Percentiles rank a stretch among this genome's conserved stretches.
Conservation (phyloP, 2,113 vertebrate genomes). For the Daphoenositta chrysoptera region DNA sequence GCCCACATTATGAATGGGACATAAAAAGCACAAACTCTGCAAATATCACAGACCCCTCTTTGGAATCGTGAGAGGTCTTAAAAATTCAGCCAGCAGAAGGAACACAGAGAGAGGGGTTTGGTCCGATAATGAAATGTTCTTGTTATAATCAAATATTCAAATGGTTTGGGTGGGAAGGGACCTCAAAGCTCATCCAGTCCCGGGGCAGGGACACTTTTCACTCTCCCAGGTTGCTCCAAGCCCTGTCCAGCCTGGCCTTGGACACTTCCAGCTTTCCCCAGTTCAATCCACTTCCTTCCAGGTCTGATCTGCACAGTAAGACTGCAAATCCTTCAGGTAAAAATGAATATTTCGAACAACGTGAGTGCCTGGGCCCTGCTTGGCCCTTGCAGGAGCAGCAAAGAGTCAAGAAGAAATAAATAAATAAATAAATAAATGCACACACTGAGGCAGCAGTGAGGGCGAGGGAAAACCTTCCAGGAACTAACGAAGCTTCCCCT, state of each 20-base stretch:
- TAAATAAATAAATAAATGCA: accelerated
- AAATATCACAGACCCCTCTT: background rate
- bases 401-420: background rate
- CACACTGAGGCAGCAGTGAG: background rate
- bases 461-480: background rate
- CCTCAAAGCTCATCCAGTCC: background rate
- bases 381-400: background rate
- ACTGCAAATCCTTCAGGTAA: background rate
- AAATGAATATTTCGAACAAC: background rate
- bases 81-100: background rate
- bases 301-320: background rate
- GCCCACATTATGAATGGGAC: background rate
- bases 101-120: background rate
- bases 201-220: background rate
- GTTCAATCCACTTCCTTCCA: background rate
- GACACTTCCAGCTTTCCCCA: background rate
- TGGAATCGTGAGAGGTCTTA: background rate
- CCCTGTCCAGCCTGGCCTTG: background rate
- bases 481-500: accelerated
- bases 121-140: accelerated
- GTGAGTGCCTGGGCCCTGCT: background rate
- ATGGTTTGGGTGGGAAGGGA: background rate
- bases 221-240: background rate
- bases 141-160: background rate
- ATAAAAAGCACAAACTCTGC: background rate